Evolutionary conservation across 2,888 invertebrate species (phyloP), one percentile per base, ranked within the genome.

Genomic region (Malacosoma neustria): DNA sequence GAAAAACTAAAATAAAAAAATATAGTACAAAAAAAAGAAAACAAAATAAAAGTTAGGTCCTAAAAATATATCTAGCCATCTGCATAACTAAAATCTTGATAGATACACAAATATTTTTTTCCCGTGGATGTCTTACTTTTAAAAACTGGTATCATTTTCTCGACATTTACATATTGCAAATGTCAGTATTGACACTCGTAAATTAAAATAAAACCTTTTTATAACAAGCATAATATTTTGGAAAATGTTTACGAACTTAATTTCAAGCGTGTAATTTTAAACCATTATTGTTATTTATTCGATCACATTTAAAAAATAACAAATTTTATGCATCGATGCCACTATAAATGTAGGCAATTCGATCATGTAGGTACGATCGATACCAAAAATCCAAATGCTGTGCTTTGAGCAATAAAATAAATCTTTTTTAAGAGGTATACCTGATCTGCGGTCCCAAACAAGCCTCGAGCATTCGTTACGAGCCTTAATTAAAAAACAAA

Each of bases 401-500:
- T 79, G 80, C 82, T 74, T 79, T 61, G 55, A 73, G 71, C 74
- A 73, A 77, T 84, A 84, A 85, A 77, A 84, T 85, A 82, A 85
- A 85, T 85, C 82, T 75, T 62, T 43, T 64, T 73, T 79, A 80
- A 81, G 72, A 73, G 76, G 71, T 64, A 72, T 72, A 81, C 77
- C 76, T 61, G 79, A 75, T 73, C 71, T 59, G 64, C 58, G 59
- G 56, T 60, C 65, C 69, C 71, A 71, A 77, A 79, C 79, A 75
- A 72, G 75, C 73, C 67, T 45, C 65, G 62, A 59, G 62, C 65
- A 69, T 76, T 76, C 79, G 75, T 77, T 77, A 76, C 76, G 61
- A 65, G 68, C 73, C 7, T 75, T 84, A 85, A 84, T 85, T 84
- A 85, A 84, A 85, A 85, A 85, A 82, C 81, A 76, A 85, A 85